Evolutionary conservation across 2,113 vertebrate species (phyloP).

Genomic region (Eidolon helvum): DNA sequence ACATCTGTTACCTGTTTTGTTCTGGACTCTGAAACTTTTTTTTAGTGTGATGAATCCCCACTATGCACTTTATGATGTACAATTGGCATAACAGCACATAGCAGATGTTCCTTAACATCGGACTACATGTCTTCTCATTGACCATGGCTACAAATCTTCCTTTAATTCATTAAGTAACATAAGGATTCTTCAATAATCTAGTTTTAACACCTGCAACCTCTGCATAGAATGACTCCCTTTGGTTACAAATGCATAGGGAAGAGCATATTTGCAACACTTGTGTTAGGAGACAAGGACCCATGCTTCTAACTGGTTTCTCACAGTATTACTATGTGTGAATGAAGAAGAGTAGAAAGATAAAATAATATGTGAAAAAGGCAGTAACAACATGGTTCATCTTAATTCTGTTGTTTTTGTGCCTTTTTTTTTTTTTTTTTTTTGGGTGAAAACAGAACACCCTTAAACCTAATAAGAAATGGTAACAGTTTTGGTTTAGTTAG

Average conservation of each 20-base stretch:
- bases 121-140: conserved; percentile 46
- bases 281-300: not conserved
- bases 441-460: not conserved
- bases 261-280: not conserved
- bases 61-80: conserved; percentile 65
- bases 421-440: not conserved
- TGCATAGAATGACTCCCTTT: conserved; percentile 9
- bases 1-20: conserved; percentile 80
- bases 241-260: conserved; percentile 43
- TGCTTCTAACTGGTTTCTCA: not conserved
- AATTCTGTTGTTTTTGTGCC: not conserved
- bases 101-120: conserved; percentile 73
- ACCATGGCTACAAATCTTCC: conserved; percentile 74
- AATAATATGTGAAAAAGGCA: not conserved
- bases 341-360: not conserved
- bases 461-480: not conserved
- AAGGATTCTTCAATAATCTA: conserved; percentile 70
- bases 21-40: conserved; percentile 62
- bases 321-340: not conserved
- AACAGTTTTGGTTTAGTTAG: not conserved
- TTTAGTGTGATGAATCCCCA: conserved; percentile 29
- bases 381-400: not conserved
- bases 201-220: conserved; percentile 58
- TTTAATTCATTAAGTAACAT: conserved; percentile 74
- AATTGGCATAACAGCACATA: conserved; percentile 37